Conservation (phyloP, 1,140 invertebrate genomes). For the Galendromus occidentalis region DNA sequence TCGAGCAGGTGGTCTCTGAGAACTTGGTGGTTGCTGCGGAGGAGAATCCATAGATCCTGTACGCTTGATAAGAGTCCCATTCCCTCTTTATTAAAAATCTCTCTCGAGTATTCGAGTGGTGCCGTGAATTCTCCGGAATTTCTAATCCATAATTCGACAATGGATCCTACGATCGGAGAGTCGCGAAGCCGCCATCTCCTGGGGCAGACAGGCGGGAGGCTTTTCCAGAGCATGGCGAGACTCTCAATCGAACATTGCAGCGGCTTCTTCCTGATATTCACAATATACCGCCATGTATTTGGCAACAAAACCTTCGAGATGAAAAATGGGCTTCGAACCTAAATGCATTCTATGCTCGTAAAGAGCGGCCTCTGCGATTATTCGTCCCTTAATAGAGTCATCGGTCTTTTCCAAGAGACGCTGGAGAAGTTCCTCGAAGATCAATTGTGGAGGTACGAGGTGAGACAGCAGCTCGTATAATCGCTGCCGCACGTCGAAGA, state of each 20-base stretch:
- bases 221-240: too few relatives aligned
- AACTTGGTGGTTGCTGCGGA: too few relatives aligned
- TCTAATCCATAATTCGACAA: too few relatives aligned
- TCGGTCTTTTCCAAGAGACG: constrained; percentile 61
- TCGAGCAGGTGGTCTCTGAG: too few relatives aligned
- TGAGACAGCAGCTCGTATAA: constrained; percentile 85
- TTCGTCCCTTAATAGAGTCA: constrained; percentile 66
- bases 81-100: too few relatives aligned
- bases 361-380: constrained; percentile 58
- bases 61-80: too few relatives aligned
- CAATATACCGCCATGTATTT: constrained; percentile 86
- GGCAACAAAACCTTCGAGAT: constrained; percentile 88
- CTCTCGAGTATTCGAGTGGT: too few relatives aligned
- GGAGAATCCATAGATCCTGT: too few relatives aligned
- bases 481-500: constrained; percentile 61
- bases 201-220: too few relatives aligned
- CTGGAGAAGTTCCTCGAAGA: constrained; percentile 68
- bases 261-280: constrained; percentile 17
- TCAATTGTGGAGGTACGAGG: constrained; percentile 76
- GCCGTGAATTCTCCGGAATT: too few relatives aligned
- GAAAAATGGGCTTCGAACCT: constrained; percentile 85
- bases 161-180: too few relatives aligned
- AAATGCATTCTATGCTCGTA: constrained; percentile 74
- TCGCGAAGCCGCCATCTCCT: too few relatives aligned
- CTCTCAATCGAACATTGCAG: constrained; percentile 2